phyloP scores from a whole-genome alignment of 2,113 vertebrate species.

The Carassius auratus region DNA sequence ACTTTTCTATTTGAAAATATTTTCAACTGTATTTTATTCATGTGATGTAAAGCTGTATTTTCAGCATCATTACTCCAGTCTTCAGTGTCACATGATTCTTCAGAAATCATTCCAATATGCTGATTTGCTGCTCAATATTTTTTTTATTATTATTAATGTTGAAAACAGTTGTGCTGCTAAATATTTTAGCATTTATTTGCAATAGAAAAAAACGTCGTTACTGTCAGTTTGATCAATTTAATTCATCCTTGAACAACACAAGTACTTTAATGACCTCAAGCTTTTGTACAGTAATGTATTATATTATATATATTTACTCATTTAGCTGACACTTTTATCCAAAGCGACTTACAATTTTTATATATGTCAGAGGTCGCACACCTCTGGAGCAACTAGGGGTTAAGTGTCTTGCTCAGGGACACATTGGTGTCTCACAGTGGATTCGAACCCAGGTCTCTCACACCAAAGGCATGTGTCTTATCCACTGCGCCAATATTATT shows the following conservation, averaged over 20 bases:
- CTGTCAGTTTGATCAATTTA: neutral
- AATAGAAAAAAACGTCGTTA: neutral
- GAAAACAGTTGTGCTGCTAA: neutral
- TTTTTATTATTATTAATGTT: neutral
- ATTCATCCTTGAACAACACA: neutral
- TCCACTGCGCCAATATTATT: neutral
- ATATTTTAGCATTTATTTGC: neutral
- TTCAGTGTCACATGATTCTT: neutral
- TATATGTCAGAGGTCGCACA: no score
- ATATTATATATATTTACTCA: no score
- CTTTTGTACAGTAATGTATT: neutral
- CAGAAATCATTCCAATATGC: neutral
- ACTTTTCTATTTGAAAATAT: neutral
- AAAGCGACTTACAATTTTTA: no score
- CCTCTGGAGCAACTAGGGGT: no score
- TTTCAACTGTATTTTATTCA: neutral
- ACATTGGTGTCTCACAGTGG: no score
- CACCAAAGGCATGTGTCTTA: no score
- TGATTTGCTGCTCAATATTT: neutral
- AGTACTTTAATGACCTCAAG: neutral
- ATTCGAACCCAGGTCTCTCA: no score
- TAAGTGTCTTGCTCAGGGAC: no score
- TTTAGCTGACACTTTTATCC: no score
- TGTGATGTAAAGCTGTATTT: neutral
- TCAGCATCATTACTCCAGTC: neutral